Base-by-base conservation (phyloP, 2,888 invertebrate genomes). In the Caenorhabditis afra region DNA sequence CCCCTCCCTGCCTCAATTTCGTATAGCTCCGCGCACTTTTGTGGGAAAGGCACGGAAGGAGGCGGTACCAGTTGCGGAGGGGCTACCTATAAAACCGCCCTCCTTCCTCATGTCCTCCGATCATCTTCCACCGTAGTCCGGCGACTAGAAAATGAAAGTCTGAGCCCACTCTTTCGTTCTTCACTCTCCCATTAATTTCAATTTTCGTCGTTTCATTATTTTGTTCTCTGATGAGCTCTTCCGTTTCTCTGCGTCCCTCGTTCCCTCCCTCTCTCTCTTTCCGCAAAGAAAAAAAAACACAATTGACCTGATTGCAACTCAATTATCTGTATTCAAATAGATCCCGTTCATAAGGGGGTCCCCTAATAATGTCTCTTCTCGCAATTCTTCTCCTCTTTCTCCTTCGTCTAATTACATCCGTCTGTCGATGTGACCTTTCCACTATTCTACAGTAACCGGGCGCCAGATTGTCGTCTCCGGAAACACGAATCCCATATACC, bases 301-400 rank as follows among this genome's bases (percentile, higher is more conserved):
- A 35, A 22, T 45, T 70, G 70, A 70, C 70, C 70, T 70, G 62
- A 53, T 61, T 8, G 3, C 23, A 70, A 70, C 70, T 70, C 61
- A 70, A 70, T 70, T 70, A 70, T 70, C 45, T 61, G 18, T 70
- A 61, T 62, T 62, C 70, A 70, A 55, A 62, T 70, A 59, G 70
- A 61, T 52, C 47, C 61, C 61, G 62, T 70, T 70, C 68, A 45
- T 23, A 50, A 35, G 39, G 18, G 39, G 39, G 16, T 49, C 37
- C 49, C 16, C 47, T 47, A 41, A 47, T 29, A n/a, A 22, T 50
- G 16, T 58, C 59, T 41, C 35, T 47, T 16, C 23, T 49, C 20
- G 37, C 20, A 44, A 41, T 66, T 49, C 16, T 70, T 52, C 47
- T 71, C 29, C 7, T 5, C 3, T 29, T 29, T n/a, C n/a, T n/a